Evolutionary conservation across 2,113 vertebrate species (phyloP).

Genomic region (Cathartes aura): DNA sequence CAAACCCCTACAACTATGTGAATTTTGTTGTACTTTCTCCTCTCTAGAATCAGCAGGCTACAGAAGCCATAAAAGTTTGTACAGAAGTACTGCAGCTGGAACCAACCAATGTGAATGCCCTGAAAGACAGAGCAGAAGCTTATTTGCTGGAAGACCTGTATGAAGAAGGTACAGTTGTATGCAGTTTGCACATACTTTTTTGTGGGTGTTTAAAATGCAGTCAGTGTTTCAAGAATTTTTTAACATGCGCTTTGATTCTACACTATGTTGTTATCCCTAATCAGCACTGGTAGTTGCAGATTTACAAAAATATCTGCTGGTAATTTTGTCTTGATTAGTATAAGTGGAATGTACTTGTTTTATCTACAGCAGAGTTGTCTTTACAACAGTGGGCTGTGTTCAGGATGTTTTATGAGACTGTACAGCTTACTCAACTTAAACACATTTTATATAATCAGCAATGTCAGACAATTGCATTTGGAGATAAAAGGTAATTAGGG

Average conservation of each 20-base stretch:
- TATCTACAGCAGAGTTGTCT: background rate
- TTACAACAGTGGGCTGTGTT: background rate
- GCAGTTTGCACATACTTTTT: background rate
- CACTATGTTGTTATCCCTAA: background rate
- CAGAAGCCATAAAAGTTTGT: conserved; percentile 86
- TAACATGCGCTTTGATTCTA: background rate
- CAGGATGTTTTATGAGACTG: background rate
- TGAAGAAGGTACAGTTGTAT: conserved; percentile 85
- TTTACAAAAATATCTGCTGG: background rate
- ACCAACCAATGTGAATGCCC: conserved; percentile 85
- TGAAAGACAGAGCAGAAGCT: conserved; percentile 94
- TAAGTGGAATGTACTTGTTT: background rate
- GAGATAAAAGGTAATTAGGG: background rate
- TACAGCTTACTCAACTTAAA: background rate
- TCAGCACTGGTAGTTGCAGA: background rate
- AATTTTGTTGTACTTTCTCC: background rate
- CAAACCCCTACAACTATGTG: background rate
- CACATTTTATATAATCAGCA: background rate
- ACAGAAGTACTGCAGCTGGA: conserved; percentile 86
- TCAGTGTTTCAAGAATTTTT: background rate
- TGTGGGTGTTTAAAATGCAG: background rate
- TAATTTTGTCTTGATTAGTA: conserved; percentile 15
- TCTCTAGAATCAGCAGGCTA: conserved; percentile 83
- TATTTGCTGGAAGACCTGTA: conserved; percentile 92
- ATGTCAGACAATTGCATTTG: background rate